These are phyloP conservation scores for Oryzias woworae DNA, from an alignment of 2,113 vertebrate genomes.

Conservation along the genomic window DNA sequence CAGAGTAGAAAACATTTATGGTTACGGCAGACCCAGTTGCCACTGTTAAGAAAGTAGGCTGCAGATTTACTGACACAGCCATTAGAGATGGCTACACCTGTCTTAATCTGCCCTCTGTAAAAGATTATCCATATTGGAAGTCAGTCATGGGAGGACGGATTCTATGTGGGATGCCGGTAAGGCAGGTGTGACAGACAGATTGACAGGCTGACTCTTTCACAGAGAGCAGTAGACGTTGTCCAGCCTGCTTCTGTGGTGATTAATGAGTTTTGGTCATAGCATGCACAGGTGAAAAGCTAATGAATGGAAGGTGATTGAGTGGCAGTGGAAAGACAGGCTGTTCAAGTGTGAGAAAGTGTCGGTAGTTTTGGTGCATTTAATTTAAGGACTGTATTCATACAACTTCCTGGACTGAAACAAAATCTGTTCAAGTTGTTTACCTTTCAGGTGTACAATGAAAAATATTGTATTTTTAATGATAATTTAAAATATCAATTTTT, in stretches of 20 bases:
- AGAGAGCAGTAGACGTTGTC: conserved; percentile 47
- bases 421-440: too few relatives aligned
- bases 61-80: conserved; percentile 65
- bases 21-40: conserved; percentile 11
- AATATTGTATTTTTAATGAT: too few relatives aligned
- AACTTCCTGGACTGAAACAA: too few relatives aligned
- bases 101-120: conserved; percentile 51
- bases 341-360: conserved; percentile 19
- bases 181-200: conserved; percentile 35
- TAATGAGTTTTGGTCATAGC: conserved; percentile 47
- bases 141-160: conserved; percentile 28
- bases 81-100: conserved; percentile 70
- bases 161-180: conserved; percentile 32
- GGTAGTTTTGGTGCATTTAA: conserved; percentile 34
- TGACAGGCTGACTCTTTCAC: conserved; percentile 58
- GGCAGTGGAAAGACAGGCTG: conserved; percentile 31
- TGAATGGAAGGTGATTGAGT: conserved; percentile 41
- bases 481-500: too few relatives aligned
- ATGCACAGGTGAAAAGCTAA: conserved; percentile 59
- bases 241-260: conserved; percentile 37
- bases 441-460: too few relatives aligned
- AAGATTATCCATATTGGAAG: conserved; percentile 55
- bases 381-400: conserved; percentile 8
- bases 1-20: too few relatives aligned
- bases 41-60: conserved; percentile 7